Percentiles rank a stretch among this genome's conserved stretches.
These are phyloP conservation scores for Panthera uncia DNA, from an alignment of 2,113 vertebrate species.

Conservation along the genomic window DNA sequence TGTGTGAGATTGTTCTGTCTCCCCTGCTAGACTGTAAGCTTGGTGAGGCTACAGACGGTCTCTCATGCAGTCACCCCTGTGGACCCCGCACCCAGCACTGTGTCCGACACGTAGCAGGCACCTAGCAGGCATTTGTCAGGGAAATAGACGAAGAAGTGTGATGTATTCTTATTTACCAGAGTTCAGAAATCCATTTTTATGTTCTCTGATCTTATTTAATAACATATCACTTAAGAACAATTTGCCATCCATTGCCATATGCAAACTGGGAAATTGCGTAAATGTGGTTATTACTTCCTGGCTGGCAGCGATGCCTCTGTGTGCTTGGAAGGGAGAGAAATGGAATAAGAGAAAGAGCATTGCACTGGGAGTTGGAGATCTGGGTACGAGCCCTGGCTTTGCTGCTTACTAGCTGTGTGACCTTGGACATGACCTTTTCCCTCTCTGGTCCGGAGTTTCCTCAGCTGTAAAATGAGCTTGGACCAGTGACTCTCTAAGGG, in stretches of 20 bases:
- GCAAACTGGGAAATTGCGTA: slow-evolving; percentile 44
- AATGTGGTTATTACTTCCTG: slow-evolving; percentile 18
- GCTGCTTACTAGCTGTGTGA: slow-evolving; percentile 9
- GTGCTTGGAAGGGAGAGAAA: not conserved
- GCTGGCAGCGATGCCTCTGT: not conserved
- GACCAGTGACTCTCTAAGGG: slow-evolving; percentile 41
- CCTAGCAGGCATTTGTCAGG: not conserved
- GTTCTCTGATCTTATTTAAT: slow-evolving; percentile 56
- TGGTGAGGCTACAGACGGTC: not conserved
- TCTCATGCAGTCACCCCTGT: not conserved
- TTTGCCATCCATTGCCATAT: slow-evolving; percentile 35
- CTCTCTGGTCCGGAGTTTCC: slow-evolving; percentile 41
- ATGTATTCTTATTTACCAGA: not conserved
- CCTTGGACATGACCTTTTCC: slow-evolving; percentile 44
- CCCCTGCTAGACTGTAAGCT: not conserved
- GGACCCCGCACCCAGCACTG: not conserved
- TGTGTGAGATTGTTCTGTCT: not conserved
- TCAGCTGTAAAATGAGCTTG: slow-evolving; percentile 70
- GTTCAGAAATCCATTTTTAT: slow-evolving; percentile 45
- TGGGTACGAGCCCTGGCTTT: not conserved
- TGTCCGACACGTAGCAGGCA: not conserved
- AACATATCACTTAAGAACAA: slow-evolving; percentile 47
- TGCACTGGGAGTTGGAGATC: not conserved
- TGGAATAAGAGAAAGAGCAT: not conserved
- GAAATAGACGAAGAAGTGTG: not conserved